Conservation (phyloP, 23 tunicate species). For the Trididemnum miniatum region DNA sequence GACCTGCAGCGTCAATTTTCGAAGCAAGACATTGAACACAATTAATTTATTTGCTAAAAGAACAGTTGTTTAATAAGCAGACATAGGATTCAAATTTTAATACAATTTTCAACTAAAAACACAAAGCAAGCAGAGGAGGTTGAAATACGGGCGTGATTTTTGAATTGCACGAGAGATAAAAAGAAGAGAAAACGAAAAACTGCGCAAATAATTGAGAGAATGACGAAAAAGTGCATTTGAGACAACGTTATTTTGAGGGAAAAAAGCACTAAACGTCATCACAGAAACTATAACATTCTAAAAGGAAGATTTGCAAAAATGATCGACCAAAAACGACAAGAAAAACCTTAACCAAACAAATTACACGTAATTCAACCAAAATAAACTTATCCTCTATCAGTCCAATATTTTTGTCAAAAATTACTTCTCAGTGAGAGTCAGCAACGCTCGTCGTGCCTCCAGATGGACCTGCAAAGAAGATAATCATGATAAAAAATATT, state of each 20-base stretch:
- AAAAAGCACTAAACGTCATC: neutral
- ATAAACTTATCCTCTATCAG: too few relatives aligned
- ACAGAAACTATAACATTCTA: neutral
- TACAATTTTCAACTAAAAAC: neutral
- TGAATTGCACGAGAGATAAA: neutral
- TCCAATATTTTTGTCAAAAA: too few relatives aligned
- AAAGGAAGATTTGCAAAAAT: too few relatives aligned
- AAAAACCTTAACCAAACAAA: too few relatives aligned
- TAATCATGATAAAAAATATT: too few relatives aligned
- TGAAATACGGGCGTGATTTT: neutral
- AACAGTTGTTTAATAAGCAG: neutral
- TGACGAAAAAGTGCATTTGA: neutral
- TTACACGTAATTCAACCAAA: too few relatives aligned
- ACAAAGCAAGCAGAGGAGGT: neutral
- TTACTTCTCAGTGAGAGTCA: neutral
- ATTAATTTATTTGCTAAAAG: neutral
- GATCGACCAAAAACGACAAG: too few relatives aligned
- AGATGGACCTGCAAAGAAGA: constrained; percentile 24
- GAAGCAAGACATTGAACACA: too few relatives aligned
- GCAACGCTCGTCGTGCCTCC: constrained; percentile 39
- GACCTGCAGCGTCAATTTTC: too few relatives aligned
- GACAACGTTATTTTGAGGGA: neutral
- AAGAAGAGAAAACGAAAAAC: too few relatives aligned
- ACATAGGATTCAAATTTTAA: neutral
- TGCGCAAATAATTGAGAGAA: neutral